phyloP scores from a whole-genome alignment of 2,888 invertebrate genomes.

The Tinea trinotella region DNA sequence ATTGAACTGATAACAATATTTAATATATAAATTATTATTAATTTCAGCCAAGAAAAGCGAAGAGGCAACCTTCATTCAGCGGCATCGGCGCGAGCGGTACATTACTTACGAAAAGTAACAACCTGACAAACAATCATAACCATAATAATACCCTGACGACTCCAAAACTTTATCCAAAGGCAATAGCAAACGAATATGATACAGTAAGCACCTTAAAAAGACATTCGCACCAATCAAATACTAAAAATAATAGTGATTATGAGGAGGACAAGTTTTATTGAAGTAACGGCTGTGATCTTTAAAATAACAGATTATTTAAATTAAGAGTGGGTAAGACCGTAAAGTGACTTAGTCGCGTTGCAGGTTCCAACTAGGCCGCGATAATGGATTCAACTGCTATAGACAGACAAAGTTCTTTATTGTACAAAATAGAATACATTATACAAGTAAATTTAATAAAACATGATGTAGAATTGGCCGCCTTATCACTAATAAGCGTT shows the following conservation, averaged over 20 bases:
- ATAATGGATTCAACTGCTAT: too few species aligned
- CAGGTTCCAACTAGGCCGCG: too few species aligned
- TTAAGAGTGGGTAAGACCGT: too few species aligned
- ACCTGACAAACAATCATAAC: conserved; percentile 74
- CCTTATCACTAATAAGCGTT: too few species aligned
- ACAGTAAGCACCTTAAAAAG: conserved; percentile 80
- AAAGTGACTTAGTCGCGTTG: too few species aligned
- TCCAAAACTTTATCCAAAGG: conserved; percentile 79
- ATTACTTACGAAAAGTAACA: conserved; percentile 70
- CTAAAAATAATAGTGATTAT: conserved; percentile 72
- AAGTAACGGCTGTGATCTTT: conserved; percentile 8
- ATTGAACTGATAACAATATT: too few species aligned
- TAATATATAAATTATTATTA: neutral
- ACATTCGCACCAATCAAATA: conserved; percentile 82
- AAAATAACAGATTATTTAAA: too few species aligned
- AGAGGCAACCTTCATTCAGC: conserved; percentile 81
- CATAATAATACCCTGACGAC: conserved; percentile 72
- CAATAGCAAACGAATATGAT: conserved; percentile 82
- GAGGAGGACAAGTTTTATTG: conserved; percentile 79
- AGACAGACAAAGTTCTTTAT: too few species aligned
- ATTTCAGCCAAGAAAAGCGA: conserved; percentile 63
- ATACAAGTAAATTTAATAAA: too few species aligned
- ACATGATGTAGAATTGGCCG: too few species aligned
- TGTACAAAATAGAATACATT: too few species aligned
- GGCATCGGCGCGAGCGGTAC: conserved; percentile 68